Percentiles rank a stretch among this genome's conserved stretches.
Evolutionary conservation across 2,113 vertebrate species (phyloP).

Genomic region (Ancistrus triradiatus): DNA sequence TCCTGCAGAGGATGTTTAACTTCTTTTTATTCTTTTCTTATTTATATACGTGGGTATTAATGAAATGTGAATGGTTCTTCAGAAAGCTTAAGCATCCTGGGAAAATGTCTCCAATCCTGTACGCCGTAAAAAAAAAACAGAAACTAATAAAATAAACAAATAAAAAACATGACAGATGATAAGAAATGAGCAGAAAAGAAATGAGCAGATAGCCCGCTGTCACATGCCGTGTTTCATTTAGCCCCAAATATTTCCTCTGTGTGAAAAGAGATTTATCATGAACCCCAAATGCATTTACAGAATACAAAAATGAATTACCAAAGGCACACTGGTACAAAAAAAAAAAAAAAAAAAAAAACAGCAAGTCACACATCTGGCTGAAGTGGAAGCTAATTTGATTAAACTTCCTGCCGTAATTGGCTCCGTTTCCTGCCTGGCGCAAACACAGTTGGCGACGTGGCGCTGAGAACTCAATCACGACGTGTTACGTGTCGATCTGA

Average conservation of each 20-base stretch:
- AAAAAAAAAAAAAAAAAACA: not conserved
- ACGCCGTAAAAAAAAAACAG: no score
- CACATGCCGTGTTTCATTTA: constrained; percentile 30
- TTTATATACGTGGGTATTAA: no score
- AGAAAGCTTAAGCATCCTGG: no score
- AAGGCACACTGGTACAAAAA: constrained; percentile 14
- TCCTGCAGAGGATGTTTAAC: no score
- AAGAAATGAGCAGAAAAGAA: constrained; percentile 33
- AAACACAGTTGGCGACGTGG: constrained; percentile 51
- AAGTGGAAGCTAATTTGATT: constrained; percentile 67
- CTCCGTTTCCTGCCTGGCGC: constrained; percentile 57
- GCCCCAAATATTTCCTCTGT: constrained; percentile 53
- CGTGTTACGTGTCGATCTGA: constrained; percentile 72
- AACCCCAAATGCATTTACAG: constrained; percentile 67
- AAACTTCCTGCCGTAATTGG: constrained; percentile 69
- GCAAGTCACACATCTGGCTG: constrained; percentile 54
- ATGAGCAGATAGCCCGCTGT: constrained; percentile 17
- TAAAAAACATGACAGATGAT: constrained; percentile 23
- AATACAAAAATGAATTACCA: no score
- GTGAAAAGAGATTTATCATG: constrained; percentile 44
- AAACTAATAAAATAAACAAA: constrained; percentile 47
- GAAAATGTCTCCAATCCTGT: no score
- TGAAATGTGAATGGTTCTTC: no score
- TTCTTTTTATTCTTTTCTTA: no score
- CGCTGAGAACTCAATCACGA: constrained; percentile 72